Evolutionary conservation across 1,140 invertebrate species (phyloP), one percentile per base, ranked within the genome.

Genomic region (Trichonephila clavata): DNA sequence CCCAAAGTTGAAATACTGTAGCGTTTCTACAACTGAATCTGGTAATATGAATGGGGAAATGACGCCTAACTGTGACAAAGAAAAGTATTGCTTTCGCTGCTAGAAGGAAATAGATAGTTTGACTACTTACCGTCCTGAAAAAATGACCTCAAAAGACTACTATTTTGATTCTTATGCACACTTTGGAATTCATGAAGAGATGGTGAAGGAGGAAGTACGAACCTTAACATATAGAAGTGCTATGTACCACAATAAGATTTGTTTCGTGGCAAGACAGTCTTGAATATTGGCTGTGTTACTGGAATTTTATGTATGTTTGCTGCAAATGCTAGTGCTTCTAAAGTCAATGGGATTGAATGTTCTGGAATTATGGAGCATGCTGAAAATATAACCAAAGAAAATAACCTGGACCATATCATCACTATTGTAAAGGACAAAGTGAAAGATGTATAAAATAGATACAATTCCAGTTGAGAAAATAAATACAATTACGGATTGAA

Each of bases 111-210:
- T 94, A 93, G 91, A 94, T 92, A 93, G 94, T 18, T 39, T 94
- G n/a, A 94, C 94, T 3, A 94, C 94, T 5, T 94, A 94, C 21
- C 24, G 86, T 10, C 94, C 94, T 43, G 94, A 94, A 86, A 93
- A 94, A 63, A 94, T 94, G 94, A 94, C 92, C 27, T 95, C 94
- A 21, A 94, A 98, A 95, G 98, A 99, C 96, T 99, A 99, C 96
- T 99, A 99, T 96, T 99, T 99, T 96, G 99, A 99, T 96, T 99
- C 99, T 0, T 99, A 99, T 96, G 99, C 99, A 94, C 99, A 99
- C 96, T 99, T 99, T 96, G 99, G 99, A 81, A 99, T 99, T 95
- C 99, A 99, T 95, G 99, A 99, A 96, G 96, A n/a, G n/a, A n/a
- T n/a, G n/a, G n/a, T n/a, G n/a, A n/a, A n/a, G n/a, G n/a, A n/a